Evolutionary conservation across 2,797 vertebrate genomes (phyloP), one percentile per base, ranked within the genome.

Genomic region (Epinephelus awoara): DNA sequence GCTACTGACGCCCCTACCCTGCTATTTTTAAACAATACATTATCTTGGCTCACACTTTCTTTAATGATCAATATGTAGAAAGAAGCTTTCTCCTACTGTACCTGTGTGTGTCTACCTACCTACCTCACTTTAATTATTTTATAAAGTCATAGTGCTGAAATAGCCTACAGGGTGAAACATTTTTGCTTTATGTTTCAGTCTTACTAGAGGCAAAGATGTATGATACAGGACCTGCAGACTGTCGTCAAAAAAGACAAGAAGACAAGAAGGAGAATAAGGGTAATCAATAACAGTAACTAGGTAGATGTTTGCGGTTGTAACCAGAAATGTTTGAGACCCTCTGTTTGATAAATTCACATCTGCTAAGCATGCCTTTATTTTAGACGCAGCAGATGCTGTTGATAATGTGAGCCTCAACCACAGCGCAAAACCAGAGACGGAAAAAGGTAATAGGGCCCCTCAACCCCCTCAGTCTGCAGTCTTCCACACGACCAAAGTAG

Each of bases 331-430:
- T 21, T 71, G 25, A 52, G 4, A 71, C 56, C 11, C 0, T 0
- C 2, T 25, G 19, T 11, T 0, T 29, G 1, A 18, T 14, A 29
- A 15, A 2, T 46, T 66, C 47, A 65, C 38, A 58, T 47, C 0
- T 0, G 15, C 29, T 62, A 9, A 47, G 1, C 23, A 0, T 3
- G 11, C 65, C 25, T 59, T 52, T 46, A 1, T 62, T 65, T 70
- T 27, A 79, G 64, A 25, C n/a, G 1, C 58, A 64, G 51, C 52
- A 64, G 47, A 73, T 23, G 29, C 6, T 51, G 61, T 4, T 44
- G 67, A 65, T 69, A 54, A 75, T 70, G 65, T 70, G 10, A 75
- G 52, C 46, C 0, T 23, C 21, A 73, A 63, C 70, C 59, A 27
- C 14, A 15, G 29, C 4, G 13, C 56, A 67, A 15, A 61, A 40